phyloP scores from a whole-genome alignment of 2,888 invertebrate species.

The Xanthorhoe spadicearia region DNA sequence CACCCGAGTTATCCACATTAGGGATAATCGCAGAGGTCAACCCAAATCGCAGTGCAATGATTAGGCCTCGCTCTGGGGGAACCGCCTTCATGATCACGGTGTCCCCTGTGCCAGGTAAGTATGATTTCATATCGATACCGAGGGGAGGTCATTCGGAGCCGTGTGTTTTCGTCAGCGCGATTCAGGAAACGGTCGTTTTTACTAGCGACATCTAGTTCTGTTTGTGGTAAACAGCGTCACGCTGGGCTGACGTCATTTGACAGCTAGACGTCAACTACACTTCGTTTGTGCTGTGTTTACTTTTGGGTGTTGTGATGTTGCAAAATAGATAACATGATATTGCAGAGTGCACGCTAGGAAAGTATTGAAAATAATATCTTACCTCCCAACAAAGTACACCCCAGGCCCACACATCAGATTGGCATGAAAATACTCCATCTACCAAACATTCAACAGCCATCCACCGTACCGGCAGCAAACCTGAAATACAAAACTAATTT shows the following conservation, averaged over 20 bases:
- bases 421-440: conserved; percentile 98
- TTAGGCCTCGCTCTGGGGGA: conserved; percentile 25
- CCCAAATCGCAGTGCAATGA: conserved; percentile 23
- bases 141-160: conserved; percentile 3
- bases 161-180: conserved; percentile 30
- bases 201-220: conserved; percentile 21
- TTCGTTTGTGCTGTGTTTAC: background rate
- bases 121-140: conserved; percentile 1
- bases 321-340: background rate
- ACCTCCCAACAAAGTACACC: conserved; percentile 97
- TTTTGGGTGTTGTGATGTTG: background rate
- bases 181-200: conserved; percentile 15
- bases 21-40: conserved; percentile 26
- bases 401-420: conserved; percentile 98
- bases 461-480: conserved; percentile 97
- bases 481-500: conserved; percentile 65
- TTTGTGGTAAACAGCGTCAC: background rate
- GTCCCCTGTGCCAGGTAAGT: conserved; percentile 29
- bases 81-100: conserved; percentile 28
- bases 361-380: background rate
- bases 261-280: background rate
- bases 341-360: too few relatives aligned
- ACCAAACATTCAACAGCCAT: conserved; percentile 99
- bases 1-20: conserved; percentile 18
- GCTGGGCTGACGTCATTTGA: conserved; percentile 14